Base-by-base conservation (phyloP, 1,140 invertebrate species). In the Drosophila gunungcola region DNA sequence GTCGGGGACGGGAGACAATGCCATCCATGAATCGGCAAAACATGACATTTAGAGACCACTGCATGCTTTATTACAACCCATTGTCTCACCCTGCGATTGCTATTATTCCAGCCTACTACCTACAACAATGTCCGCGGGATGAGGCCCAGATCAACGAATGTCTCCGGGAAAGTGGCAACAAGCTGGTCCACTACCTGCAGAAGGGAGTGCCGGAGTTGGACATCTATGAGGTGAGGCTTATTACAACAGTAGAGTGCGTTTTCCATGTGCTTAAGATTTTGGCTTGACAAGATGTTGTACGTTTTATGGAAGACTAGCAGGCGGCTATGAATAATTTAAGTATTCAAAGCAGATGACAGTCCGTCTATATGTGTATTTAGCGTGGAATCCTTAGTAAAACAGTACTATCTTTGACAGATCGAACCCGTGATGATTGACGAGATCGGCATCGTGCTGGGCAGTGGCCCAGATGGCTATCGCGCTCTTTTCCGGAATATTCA, bases 351-450 rank as follows among this genome's bases (percentile, higher is more conserved):
- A 21, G 1, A 21, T 21, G 16, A 21, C 16, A 21, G 1, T 21
- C 16, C 16, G 16, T 21, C 16, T 21, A 21, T 21, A 21, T 21
- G 16, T 21, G 16, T 1, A 21, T 21, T 21, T 21, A 21, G 16
- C 16, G 16, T 21, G 16, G 1, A 21, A 21, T 21, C 3, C 27
- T 12, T 12, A 21, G 11, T 10, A 48, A 16, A 11, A 29, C 21
- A 6, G 32, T 39, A 12, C 11, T 6, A 27, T 12, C 7, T 9
- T 12, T 25, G 1, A 29, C 56, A 95, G 93, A 94, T 95, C 0
- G 96, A 97, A 73, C 95, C 96, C 0, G 95, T 97, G 48, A 90
- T 96, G 4, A 95, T 97, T 10, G 96, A 97, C 90, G 96, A 97
- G 91, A 94, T 97, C 41, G 95, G 96, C n/a, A 96, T 97, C 46